Evolutionary conservation across 2,113 vertebrate species (phyloP).

Genomic region (Muntiacus reevesi): DNA sequence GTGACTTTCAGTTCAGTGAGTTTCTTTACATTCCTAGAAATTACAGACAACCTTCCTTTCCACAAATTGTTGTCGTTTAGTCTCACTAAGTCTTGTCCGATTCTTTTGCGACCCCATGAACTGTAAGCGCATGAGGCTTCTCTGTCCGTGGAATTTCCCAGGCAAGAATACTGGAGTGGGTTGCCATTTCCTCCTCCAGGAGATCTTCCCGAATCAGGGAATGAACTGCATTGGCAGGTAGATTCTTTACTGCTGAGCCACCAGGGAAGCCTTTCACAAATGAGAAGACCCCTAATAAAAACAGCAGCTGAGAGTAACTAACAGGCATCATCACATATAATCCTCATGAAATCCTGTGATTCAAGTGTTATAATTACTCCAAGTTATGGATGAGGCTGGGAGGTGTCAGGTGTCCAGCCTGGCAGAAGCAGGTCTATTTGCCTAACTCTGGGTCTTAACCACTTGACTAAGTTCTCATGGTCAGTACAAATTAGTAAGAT

Average conservation of each 20-base stretch:
- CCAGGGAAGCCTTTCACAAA: background rate
- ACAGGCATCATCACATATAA: fast-evolving
- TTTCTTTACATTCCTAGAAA: background rate
- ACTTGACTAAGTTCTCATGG: background rate
- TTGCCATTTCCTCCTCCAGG: background rate
- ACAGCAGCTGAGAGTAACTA: background rate
- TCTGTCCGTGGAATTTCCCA: background rate
- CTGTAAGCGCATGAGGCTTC: background rate
- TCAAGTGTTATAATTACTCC: too few relatives aligned
- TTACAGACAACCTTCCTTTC: background rate
- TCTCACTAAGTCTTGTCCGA: background rate
- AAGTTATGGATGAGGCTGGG: background rate
- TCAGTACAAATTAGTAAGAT: background rate
- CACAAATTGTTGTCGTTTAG: background rate
- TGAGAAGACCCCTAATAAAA: background rate
- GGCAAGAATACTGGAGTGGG: background rate
- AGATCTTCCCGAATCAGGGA: background rate
- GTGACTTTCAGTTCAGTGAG: background rate
- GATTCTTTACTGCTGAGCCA: background rate
- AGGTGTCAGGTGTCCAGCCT: background rate
- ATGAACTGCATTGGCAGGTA: background rate
- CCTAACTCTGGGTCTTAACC: background rate
- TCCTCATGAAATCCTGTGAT: background rate
- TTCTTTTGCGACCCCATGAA: background rate
- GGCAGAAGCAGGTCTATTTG: background rate